These are phyloP conservation scores for Alaudala cheleensis DNA, from an alignment of 2,113 vertebrate species.

Conservation along the genomic window DNA sequence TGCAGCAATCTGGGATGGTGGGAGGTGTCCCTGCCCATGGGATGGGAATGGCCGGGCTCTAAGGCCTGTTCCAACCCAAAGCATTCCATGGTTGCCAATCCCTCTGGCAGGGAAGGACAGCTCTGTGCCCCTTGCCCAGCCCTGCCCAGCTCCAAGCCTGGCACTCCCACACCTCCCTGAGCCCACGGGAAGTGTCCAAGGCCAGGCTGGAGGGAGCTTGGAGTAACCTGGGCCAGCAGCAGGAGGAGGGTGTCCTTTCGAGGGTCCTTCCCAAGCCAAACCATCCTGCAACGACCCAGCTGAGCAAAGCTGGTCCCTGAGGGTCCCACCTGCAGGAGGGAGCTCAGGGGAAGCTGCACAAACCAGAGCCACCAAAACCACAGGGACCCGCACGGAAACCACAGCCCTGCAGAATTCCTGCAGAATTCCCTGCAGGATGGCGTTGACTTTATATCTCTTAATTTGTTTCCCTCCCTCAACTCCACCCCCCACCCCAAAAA, in stretches of 20 bases:
- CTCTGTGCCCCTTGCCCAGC: fast-evolving
- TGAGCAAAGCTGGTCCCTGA: not conserved
- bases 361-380: not conserved
- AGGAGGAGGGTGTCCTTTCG: not conserved
- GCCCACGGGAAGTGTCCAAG: not conserved
- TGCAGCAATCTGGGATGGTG: fast-evolving
- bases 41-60: too few relatives aligned
- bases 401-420: not conserved
- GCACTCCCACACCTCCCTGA: not conserved
- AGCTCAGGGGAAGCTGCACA: not conserved
- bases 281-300: fast-evolving
- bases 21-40: not conserved
- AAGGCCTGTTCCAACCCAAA: not conserved
- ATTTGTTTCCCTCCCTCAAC: not conserved
- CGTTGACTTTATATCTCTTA: not conserved
- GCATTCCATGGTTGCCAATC: not conserved
- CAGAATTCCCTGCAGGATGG: too few relatives aligned
- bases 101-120: not conserved
- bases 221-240: not conserved
- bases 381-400: not conserved
- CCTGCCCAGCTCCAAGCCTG: not conserved
- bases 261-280: not conserved
- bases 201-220: too few relatives aligned
- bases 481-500: not conserved
- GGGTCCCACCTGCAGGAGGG: not conserved